Conservation (phyloP, 2,888 invertebrate species). For the Zygaena filipendulae region DNA sequence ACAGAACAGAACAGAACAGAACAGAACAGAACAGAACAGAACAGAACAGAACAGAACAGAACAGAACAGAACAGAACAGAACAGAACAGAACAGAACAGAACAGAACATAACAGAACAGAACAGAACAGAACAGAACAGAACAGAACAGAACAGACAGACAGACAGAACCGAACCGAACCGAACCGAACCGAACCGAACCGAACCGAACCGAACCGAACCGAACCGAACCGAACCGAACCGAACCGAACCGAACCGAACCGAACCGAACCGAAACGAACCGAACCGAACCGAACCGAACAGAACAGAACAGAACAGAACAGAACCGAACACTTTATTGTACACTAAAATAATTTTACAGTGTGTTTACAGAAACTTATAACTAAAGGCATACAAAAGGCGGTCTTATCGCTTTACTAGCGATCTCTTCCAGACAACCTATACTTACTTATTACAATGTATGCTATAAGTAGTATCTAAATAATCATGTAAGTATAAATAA, state of each 20-base stretch:
- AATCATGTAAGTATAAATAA: no score
- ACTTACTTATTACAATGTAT: no score
- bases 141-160: slow-evolving; percentile 1
- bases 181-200: slow-evolving; percentile 3
- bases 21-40: slow-evolving; percentile 2
- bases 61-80: slow-evolving; percentile 2
- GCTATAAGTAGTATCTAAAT: no score
- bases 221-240: slow-evolving; percentile 3
- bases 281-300: slow-evolving; percentile 3
- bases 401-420: no score
- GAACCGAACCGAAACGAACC: no score
- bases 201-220: slow-evolving; percentile 4
- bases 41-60: slow-evolving; percentile 3
- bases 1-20: slow-evolving; percentile 3
- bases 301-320: slow-evolving; percentile 1
- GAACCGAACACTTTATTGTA: slow-evolving; percentile 1
- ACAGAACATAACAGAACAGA: no score
- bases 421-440: no score
- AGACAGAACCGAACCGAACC: slow-evolving; percentile 2
- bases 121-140: slow-evolving; percentile 2
- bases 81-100: slow-evolving; percentile 2
- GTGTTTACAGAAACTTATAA: no score
- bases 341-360: no score
- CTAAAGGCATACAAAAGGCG: no score
- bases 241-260: slow-evolving; percentile 2